Evolutionary conservation across 2,888 invertebrate genomes (phyloP), one percentile per base, ranked within the genome.

Genomic region (Lissocephala sabroskyi): DNA sequence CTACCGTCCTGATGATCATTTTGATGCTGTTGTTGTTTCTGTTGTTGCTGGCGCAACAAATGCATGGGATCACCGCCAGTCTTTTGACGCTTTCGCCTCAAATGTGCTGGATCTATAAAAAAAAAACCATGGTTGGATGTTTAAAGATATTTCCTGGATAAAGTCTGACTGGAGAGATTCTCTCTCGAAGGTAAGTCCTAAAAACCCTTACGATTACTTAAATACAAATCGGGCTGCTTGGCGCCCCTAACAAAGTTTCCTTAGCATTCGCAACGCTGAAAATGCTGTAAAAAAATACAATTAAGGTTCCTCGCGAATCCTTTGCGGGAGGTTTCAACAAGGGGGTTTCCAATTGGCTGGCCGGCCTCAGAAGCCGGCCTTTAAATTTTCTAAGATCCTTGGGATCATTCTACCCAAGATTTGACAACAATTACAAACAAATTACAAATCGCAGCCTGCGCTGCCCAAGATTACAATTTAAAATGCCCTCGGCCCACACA

Each of bases 81-180:
- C 75, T 80, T 83, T 86, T 82, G 83, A 65, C 84, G 81, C 68
- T 84, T 84, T 49, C 82, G 82, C 65, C 87, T 88, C 83, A 87
- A 84, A 67, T 85, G 85, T 82, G 86, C 87, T 75, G 87, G 87
- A 86, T 89, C 89, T 89, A 88, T 74, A 87, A 86, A 84, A 82
- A 85, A 79, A 63, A 71, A 23, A 23, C 23, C 3, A 23, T 23
- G 3, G 4, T 23, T 23, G n/a, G 23, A 23, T 23, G 7, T 23
- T 23, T 23, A 23, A 3, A 23, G 7, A 23, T 23, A 23, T 23
- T 23, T 23, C 7, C 41, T 44, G 45, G 41, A n/a, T n/a, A n/a
- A n/a, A n/a, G n/a, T n/a, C n/a, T 17, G 16, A 49, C 33, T 41
- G 33, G 56, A n/a, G n/a, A n/a, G 54, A 23, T 33, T 33, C 46